Evolutionary conservation across 2,888 invertebrate species (phyloP).

Genomic region (Onchidella celtica): DNA sequence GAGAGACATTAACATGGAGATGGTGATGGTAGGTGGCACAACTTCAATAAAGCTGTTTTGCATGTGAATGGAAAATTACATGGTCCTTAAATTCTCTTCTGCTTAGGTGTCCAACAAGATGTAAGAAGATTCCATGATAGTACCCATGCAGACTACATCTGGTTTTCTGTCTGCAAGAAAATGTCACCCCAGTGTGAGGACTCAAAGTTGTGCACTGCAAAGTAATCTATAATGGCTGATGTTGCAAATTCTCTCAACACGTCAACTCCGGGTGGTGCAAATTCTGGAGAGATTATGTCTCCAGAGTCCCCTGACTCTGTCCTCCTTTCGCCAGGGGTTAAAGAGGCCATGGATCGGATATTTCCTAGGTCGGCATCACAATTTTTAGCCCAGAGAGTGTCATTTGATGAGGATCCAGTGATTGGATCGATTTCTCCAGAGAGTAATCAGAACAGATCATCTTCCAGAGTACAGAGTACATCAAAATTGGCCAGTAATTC

Average conservation of each 20-base stretch:
- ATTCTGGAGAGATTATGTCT: background rate
- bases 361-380: conserved; percentile 34
- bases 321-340: conserved; percentile 33
- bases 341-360: conserved; percentile 44
- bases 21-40: too few species aligned
- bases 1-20: too few species aligned
- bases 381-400: background rate
- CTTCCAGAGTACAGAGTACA: background rate
- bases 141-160: too few species aligned
- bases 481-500: background rate
- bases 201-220: background rate
- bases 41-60: too few species aligned
- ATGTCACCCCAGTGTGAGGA: background rate
- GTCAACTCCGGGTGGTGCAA: background rate
- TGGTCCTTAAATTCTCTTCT: too few species aligned
- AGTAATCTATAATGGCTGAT: conserved; percentile 42
- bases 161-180: background rate
- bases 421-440: background rate
- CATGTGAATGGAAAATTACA: too few species aligned
- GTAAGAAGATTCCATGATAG: too few species aligned
- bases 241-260: conserved; percentile 20
- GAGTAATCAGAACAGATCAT: background rate
- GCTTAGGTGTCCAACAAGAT: too few species aligned
- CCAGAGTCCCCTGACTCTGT: conserved; percentile 17
- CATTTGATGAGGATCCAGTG: conserved; percentile 6